These are phyloP conservation scores for Anthopleura xanthogrammica DNA, from an alignment of 92 coral and sea anemone species.

Conservation along the genomic window DNA sequence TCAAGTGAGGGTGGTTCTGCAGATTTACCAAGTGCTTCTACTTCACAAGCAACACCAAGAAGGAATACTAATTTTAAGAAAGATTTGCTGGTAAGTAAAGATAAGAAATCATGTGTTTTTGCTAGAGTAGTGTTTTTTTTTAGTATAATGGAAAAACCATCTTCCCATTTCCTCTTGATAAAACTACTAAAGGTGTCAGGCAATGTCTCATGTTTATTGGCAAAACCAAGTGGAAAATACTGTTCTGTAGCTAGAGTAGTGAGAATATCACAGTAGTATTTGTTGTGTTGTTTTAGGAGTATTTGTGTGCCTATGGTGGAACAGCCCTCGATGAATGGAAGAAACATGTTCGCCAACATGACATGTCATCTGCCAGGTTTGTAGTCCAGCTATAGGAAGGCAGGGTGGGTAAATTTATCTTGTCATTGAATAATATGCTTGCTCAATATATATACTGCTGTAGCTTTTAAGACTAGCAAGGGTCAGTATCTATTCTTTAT, in stretches of 20 bases:
- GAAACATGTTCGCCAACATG: constrained; percentile 77
- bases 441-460: no score
- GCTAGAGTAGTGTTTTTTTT: no score
- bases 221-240: no score
- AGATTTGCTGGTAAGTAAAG: constrained; percentile 71
- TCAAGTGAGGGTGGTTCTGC: constrained; percentile 12
- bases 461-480: no score
- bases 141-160: no score
- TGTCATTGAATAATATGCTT: not conserved
- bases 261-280: not conserved
- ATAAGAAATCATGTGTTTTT: no score
- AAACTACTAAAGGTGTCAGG: no score
- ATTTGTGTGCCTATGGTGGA: constrained; percentile 84
- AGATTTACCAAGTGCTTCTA: constrained; percentile 7
- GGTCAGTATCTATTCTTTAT: no score
- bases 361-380: constrained; percentile 91
- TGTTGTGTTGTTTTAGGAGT: constrained; percentile 45
- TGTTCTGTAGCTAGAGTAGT: no score
- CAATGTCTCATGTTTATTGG: no score
- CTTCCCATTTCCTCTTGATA: no score
- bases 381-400: not conserved
- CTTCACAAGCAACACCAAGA: constrained; percentile 23
- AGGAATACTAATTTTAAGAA: constrained; percentile 74
- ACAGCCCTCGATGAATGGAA: constrained; percentile 86
- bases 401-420: not conserved